Evolutionary conservation across 2,797 vertebrate genomes (phyloP).

Genomic region (Acanthurus tractus): DNA sequence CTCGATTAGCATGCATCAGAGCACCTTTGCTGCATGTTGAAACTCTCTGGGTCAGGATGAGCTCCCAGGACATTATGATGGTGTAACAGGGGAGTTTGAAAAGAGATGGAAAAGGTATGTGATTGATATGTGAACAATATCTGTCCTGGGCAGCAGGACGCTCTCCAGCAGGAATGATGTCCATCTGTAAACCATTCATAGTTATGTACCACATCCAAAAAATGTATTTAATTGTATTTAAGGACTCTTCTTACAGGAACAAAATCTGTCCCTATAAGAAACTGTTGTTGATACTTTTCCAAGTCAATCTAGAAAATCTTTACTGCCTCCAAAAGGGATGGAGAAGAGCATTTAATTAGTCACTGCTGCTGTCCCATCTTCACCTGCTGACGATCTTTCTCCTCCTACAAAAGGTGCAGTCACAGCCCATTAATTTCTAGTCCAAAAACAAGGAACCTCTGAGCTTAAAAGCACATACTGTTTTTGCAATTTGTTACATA

Average conservation of each 20-base stretch:
- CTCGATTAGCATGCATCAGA: not conserved
- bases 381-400: not conserved
- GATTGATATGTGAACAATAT: not conserved
- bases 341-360: not conserved
- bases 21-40: constrained; percentile 14
- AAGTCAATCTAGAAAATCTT: not conserved
- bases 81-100: not conserved
- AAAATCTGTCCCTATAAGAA: not conserved
- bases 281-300: not conserved
- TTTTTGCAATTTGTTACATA: not conserved
- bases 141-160: not conserved
- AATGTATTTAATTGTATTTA: not conserved
- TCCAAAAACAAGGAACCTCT: not conserved
- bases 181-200: not conserved
- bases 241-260: not conserved
- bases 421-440: not conserved
- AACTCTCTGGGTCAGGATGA: constrained; percentile 10
- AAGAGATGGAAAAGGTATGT: not conserved
- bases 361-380: not conserved
- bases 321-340: not conserved
- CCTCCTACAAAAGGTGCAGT: not conserved
- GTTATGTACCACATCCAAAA: not conserved
- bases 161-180: not conserved
- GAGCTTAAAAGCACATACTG: not conserved
- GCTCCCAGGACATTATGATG: not conserved